Evolutionary conservation across 2,888 invertebrate species (phyloP), one percentile per base, ranked within the genome.

Genomic region (Pardosa pseudoannulata): DNA sequence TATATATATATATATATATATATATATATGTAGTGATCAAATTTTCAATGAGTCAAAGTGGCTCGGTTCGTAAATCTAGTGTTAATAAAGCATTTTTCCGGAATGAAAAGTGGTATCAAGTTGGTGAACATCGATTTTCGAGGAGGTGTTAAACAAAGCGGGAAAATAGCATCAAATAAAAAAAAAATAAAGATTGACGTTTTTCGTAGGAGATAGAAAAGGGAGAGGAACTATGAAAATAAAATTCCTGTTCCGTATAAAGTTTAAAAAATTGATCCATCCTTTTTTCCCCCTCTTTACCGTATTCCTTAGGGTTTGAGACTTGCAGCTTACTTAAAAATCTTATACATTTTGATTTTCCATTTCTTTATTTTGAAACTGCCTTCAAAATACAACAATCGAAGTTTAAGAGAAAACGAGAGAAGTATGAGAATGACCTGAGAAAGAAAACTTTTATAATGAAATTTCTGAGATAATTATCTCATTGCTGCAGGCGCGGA

Each of bases 201-300:
- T 79, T 70, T 23, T 28, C n/a, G 5, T 36, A 7, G 36, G 46
- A 2, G 16, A 16, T 2, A 46, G 46, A 46, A 16, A 46, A 16
- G n/a, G 46, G n/a, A 16, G n/a, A 79, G 72, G 72, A 56, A 16
- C 72, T 19, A 62, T 32, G 65, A 41, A 41, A 79, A 72, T 72
- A 79, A 72, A 79, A 64, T 28, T 64, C 32, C 64, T 72, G 23
- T 65, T 46, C 72, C 78, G 50, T 79, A 71, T 79, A 64, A 36
- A 71, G 64, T 79, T 65, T n/a, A 65, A 79, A 79, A 64, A 64
- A 79, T 72, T 64, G 71, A 79, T 80, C 31, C 32, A 73, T 73
- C 50, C 41, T 36, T 41, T 27, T 32, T 80, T 73, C 50, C 31
- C 41, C 29, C 50, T 78, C 62, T 50, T 79, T 56, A n/a, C n/a